Percentiles rank a stretch among this genome's conserved stretches.
These are phyloP conservation scores for Chloropsis cyanopogon DNA, from an alignment of 2,113 vertebrate genomes.

Conservation along the genomic window DNA sequence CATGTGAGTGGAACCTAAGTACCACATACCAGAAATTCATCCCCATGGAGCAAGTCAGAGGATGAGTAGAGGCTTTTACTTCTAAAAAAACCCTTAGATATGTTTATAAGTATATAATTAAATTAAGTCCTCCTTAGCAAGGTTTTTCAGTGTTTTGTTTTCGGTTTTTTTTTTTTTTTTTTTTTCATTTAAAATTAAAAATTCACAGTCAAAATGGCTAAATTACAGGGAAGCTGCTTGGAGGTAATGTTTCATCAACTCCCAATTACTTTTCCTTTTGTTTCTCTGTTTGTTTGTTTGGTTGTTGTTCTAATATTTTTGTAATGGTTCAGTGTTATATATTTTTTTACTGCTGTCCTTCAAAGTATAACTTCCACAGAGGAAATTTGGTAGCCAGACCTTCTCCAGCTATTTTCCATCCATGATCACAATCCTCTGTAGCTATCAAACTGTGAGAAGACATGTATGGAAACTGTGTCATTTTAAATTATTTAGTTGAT, in stretches of 20 bases:
- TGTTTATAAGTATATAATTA: neutral
- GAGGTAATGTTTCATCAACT: neutral
- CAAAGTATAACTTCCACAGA: neutral
- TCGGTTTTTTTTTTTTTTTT: no score
- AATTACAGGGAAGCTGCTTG: neutral
- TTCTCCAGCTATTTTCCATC: neutral
- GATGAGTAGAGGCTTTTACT: neutral
- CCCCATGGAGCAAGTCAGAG: neutral
- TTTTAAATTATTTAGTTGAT: neutral
- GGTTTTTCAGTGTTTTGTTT: neutral
- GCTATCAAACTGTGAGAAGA: neutral
- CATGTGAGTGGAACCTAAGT: neutral
- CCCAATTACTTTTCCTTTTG: neutral
- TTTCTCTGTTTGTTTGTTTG: neutral
- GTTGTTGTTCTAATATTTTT: neutral
- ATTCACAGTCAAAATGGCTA: neutral
- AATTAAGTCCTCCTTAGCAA: neutral
- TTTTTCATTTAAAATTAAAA: neutral
- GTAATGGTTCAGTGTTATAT: neutral
- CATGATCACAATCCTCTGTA: neutral
- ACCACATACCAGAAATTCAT: neutral
- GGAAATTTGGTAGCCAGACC: neutral
- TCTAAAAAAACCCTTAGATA: accelerated
- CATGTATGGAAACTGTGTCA: neutral
- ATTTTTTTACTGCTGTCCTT: neutral